Evolutionary conservation across 2,888 invertebrate species (phyloP).

Genomic region (Apoda limacodes): DNA sequence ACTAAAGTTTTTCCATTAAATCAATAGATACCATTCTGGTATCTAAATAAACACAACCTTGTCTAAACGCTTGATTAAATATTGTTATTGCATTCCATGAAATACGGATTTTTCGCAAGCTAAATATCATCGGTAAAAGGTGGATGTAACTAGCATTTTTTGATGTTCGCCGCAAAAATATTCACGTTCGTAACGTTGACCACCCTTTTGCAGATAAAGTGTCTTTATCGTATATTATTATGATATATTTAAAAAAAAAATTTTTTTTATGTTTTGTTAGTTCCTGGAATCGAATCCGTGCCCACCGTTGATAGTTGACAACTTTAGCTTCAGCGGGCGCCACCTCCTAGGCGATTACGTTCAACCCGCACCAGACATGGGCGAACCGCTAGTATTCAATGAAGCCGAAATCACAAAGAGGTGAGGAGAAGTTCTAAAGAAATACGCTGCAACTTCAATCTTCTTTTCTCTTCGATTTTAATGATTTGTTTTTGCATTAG

Average conservation of each 20-base stretch:
- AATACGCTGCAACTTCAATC: background rate
- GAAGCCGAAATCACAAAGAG: slow-evolving; percentile 86
- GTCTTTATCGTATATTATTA: slow-evolving; percentile 1
- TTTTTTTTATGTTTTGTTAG: slow-evolving; percentile 54
- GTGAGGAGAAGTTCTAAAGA: slow-evolving; percentile 16
- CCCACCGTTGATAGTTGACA: slow-evolving; percentile 77
- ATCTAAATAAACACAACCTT: too few relatives aligned
- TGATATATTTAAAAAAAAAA: background rate
- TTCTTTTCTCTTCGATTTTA: background rate
- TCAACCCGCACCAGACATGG: slow-evolving; percentile 76
- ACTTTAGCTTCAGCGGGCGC: slow-evolving; percentile 93
- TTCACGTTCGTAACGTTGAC: too few relatives aligned
- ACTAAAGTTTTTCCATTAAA: too few relatives aligned
- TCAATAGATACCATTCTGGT: too few relatives aligned
- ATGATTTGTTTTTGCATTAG: slow-evolving; percentile 31
- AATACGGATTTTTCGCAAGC: too few relatives aligned
- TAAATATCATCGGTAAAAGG: too few relatives aligned
- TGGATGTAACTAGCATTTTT: too few relatives aligned
- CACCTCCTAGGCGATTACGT: slow-evolving; percentile 92
- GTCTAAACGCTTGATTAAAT: too few relatives aligned
- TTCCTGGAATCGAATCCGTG: slow-evolving; percentile 79
- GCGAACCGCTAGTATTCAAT: slow-evolving; percentile 80
- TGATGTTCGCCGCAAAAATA: slow-evolving; percentile 9
- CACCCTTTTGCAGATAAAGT: too few relatives aligned
- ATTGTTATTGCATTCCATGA: too few relatives aligned